Evolutionary conservation across 2,113 vertebrate species (phyloP).

Genomic region (Theristicus caerulescens): DNA sequence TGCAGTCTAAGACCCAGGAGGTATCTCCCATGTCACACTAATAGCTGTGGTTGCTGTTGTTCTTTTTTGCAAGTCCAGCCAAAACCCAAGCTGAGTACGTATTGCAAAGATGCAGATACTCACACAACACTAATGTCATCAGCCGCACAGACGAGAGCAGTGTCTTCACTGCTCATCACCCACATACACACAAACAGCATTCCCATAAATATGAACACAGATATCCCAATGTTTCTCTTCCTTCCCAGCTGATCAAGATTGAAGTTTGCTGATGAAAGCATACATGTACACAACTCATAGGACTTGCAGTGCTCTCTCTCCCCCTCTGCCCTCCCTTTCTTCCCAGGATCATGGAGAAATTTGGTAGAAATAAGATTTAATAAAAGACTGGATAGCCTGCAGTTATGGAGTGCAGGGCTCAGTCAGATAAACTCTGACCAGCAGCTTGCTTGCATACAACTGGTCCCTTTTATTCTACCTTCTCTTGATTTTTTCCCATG

Average conservation of each 20-base stretch:
- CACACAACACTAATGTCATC: accelerated
- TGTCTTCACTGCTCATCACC: not conserved
- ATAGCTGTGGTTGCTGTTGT: not conserved
- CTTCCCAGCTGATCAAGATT: not conserved
- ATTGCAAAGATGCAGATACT: not conserved
- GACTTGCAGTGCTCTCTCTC: not conserved
- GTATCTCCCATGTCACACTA: not conserved
- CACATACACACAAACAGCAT: not conserved
- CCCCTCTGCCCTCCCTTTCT: too few species aligned
- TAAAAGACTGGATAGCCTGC: too few species aligned
- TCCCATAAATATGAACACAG: not conserved
- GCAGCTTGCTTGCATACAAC: too few species aligned
- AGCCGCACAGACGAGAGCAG: not conserved
- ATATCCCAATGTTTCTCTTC: not conserved
- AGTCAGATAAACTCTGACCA: too few species aligned
- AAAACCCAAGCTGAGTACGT: not conserved
- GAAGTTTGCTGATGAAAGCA: not conserved
- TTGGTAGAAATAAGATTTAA: too few species aligned
- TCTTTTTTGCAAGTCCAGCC: not conserved
- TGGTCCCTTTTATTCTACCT: too few species aligned
- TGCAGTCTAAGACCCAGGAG: not conserved
- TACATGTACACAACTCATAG: not conserved
- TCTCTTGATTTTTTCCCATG: too few species aligned
- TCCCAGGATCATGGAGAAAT: too few species aligned
- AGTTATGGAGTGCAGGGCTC: too few species aligned